Base-by-base conservation (phyloP, 1,140 invertebrate genomes). In the Drusus annulatus region DNA sequence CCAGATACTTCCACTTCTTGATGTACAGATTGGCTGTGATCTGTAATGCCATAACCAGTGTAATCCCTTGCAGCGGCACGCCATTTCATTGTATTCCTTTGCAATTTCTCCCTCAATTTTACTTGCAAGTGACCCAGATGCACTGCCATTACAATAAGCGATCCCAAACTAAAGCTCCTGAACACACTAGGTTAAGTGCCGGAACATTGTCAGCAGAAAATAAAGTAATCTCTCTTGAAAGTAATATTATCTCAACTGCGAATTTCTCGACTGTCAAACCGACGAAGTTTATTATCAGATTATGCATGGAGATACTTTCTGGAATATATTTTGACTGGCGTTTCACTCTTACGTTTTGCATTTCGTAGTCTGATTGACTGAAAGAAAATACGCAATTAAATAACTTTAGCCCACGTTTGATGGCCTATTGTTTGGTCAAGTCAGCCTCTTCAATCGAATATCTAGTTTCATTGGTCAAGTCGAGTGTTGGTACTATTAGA, bases 381-480 rank as follows among this genome's bases (percentile, higher is more conserved):
- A 28, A 65, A 3, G 62, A 65, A 65, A 65, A 65, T 65, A 25
- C 21, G 1, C 7, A 65, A 65, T 65, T 65, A 65, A 65, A 65
- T 65, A 16, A 5, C 21, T 28, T 28, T 16, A 28, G 13, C 13
- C 62, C 62, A 28, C 62, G n/a, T 16, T 25, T 65, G 31, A 65
- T 28, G 62, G 6, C 7, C 21, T 28, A 65, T 65, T 65, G 62
- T 65, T 65, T 28, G 62, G 15, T 17, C 6, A 19, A 23, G 17
- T 8, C 56, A 45, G 56, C 23, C 17, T 8, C 19, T 60, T 60
- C 56, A 60, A 60, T 60, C 56, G 6, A 19, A 8, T 60, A 17
- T 17, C 17, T 60, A 19, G 56, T 60, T 56, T 56, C 54, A 56
- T 21, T 21, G 54, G 17, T 17, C 56, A 60, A 60, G n/a, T 19